Conservation (phyloP, 2,113 vertebrate species). For the Austrofundulus limnaeus region DNA sequence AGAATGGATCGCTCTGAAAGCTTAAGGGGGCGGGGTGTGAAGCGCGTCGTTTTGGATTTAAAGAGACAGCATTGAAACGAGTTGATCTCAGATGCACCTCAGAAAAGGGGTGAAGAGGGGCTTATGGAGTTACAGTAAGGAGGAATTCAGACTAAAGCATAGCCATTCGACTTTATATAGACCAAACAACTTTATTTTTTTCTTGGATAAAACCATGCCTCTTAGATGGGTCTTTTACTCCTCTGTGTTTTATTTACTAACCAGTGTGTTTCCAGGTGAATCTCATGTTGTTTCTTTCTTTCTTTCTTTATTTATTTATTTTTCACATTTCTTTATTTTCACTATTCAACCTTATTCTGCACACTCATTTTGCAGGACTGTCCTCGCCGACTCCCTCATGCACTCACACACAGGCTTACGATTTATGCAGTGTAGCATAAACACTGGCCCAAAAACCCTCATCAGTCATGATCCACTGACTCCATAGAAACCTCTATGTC, state of each 20-base stretch:
- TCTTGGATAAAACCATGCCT: not conserved
- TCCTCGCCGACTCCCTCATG: conserved; percentile 13
- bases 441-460: conserved; percentile 38
- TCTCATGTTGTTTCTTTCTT: not conserved
- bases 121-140: too few species aligned
- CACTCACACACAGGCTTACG: conserved; percentile 1
- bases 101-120: too few species aligned
- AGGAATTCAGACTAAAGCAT: too few species aligned
- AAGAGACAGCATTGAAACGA: too few species aligned
- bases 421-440: conserved; percentile 50
- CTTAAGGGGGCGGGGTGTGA: too few species aligned
- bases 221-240: not conserved
- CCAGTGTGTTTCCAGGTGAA: not conserved
- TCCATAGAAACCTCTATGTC: conserved; percentile 50
- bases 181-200: too few species aligned
- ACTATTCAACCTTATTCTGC: not conserved
- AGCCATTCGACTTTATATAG: too few species aligned
- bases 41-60: too few species aligned
- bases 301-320: too few species aligned
- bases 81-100: too few species aligned
- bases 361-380: conserved; percentile 23
- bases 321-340: not conserved
- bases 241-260: not conserved
- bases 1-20: too few species aligned
- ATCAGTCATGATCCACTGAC: conserved; percentile 39